Evolutionary conservation across 2,888 invertebrate genomes (phyloP), one percentile per base, ranked within the genome.

Genomic region (Gandaritis pyraliata): DNA sequence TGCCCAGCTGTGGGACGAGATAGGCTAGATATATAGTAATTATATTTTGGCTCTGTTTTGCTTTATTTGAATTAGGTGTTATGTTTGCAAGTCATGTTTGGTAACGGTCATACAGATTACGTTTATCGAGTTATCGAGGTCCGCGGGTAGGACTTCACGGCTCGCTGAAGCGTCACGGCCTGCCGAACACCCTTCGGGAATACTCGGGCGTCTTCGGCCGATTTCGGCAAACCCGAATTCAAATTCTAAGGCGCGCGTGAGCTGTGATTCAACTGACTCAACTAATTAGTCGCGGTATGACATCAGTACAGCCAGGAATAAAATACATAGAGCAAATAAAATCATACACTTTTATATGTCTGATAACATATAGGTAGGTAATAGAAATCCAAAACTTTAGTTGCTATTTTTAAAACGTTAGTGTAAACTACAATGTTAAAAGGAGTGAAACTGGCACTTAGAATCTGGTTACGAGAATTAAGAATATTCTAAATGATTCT

Each of bases 141-240:
- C 53, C 23, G 48, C 53, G 54, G 46, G 60, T 60, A 49, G 62
- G 82, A 83, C 76, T 82, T 80, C 77, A 83, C 80, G 84, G 78
- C 81, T 77, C 77, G 88, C 78, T 18, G 55, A 68, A 68, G 68
- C 84, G 87, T 88, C 86, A 88, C 82, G 89, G 84, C 74, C 82
- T 80, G 80, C 64, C 80, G 85, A 78, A 47, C 83, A 78, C 77
- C 82, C 79, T 82, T 85, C 87, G 85, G 65, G 8, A 52, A 69
- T 66, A 71, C 75, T 88, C 43, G 43, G n/a, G 10, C 12, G 38
- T n/a, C 72, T 76, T 46, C 88, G 88, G 74, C 55, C n/a, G 43
- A 55, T 58, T 71, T 77, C 77, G 74, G 55, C 29, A 15, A 74
- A 67, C 56, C 69, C 63, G 70, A 69, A 71, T 81, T 79, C 82